Conservation (phyloP, 2,113 vertebrate species). For the Nansenia antarctica region DNA sequence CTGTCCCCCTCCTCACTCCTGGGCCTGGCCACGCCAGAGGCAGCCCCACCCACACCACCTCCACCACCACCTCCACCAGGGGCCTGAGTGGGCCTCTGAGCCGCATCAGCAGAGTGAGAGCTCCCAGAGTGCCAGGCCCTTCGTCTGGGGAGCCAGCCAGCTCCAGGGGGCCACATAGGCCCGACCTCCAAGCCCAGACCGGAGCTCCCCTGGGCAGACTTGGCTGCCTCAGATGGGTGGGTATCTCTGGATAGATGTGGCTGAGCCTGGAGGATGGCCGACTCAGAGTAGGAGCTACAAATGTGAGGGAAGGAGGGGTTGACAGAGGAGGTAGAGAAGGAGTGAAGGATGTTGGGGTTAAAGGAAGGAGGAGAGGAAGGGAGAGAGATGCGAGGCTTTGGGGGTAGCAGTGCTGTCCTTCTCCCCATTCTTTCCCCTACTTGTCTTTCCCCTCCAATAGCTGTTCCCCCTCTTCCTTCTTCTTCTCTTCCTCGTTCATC, state of each 20-base stretch:
- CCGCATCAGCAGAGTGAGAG: constrained; percentile 69
- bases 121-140: constrained; percentile 74
- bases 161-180: constrained; percentile 10
- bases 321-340: constrained; percentile 4
- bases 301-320: constrained; percentile 22
- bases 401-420: constrained; percentile 11
- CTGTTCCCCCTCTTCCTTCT: background rate
- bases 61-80: constrained; percentile 10
- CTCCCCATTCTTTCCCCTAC: background rate
- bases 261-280: constrained; percentile 22
- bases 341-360: constrained; percentile 10
- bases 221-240: background rate
- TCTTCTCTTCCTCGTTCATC: background rate
- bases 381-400: constrained; percentile 21
- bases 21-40: constrained; percentile 43
- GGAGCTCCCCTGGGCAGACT: background rate
- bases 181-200: background rate
- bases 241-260: background rate
- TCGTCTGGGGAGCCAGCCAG: constrained; percentile 36
- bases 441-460: background rate
- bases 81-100: constrained; percentile 49
- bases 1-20: constrained; percentile 66
- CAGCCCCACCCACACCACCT: constrained; percentile 1
- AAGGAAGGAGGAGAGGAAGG: constrained; percentile 27
- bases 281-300: constrained; percentile 64